phyloP scores from a whole-genome alignment of 2,888 invertebrate genomes.

The Volucella inanis region DNA sequence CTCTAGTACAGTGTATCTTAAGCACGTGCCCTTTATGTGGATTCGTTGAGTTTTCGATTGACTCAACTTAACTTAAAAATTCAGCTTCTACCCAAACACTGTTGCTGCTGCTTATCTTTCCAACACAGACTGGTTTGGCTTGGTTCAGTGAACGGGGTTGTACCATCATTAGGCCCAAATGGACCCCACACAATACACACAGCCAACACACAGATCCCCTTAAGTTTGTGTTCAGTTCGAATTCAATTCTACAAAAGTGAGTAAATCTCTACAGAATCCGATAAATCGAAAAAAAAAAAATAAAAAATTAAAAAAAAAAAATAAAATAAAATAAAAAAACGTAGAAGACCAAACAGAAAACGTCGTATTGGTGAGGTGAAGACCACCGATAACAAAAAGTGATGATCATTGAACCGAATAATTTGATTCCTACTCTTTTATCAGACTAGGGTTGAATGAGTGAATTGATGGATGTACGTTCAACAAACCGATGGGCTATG shows the following conservation, averaged over 20 bases:
- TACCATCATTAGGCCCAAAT: slow-evolving; percentile 66
- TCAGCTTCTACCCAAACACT: neutral
- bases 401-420: slow-evolving; percentile 82
- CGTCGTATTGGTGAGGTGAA: slow-evolving; percentile 68
- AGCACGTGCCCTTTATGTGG: slow-evolving; percentile 45
- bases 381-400: slow-evolving; percentile 77
- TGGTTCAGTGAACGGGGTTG: slow-evolving; percentile 55
- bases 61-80: slow-evolving; percentile 40
- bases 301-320: slow-evolving; percentile 14
- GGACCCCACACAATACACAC: slow-evolving; percentile 48
- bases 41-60: slow-evolving; percentile 54
- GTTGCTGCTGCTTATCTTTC: slow-evolving; percentile 53
- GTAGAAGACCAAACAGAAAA: slow-evolving; percentile 34
- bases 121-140: slow-evolving; percentile 55
- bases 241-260: slow-evolving; percentile 53
- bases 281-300: slow-evolving; percentile 19
- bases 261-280: slow-evolving; percentile 51
- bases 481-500: slow-evolving; percentile 70
- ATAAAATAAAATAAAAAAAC: slow-evolving; percentile 1
- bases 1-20: neutral
- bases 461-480: slow-evolving; percentile 73
- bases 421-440: slow-evolving; percentile 80
- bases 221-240: slow-evolving; percentile 33
- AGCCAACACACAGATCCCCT: slow-evolving; percentile 17
- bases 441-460: slow-evolving; percentile 70